Percentiles rank a stretch among this genome's conserved stretches.
Evolutionary conservation across 2,888 invertebrate genomes (phyloP).

Genomic region (Spatulosminthurus flaviceps): DNA sequence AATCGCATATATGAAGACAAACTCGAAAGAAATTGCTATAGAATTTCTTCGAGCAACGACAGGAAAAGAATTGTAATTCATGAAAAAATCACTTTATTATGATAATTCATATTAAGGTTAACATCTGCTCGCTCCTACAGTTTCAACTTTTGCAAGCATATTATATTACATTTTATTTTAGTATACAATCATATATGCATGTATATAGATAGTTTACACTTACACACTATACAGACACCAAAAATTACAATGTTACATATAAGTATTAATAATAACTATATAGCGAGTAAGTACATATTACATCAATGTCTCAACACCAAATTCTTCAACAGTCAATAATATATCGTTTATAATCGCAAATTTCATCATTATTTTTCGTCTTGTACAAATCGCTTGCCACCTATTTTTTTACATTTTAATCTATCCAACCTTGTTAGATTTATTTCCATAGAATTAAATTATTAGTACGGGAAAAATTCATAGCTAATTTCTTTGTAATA

Average conservation of each 20-base stretch:
- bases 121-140: not conserved
- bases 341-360: slow-evolving; percentile 1
- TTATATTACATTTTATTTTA: not conserved
- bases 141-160: slow-evolving; percentile 18
- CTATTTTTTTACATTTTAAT: not conserved
- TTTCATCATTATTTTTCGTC: not conserved
- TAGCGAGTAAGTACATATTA: not conserved
- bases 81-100: slow-evolving; percentile 28
- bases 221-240: not conserved
- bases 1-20: not conserved
- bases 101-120: slow-evolving; percentile 19
- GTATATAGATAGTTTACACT: not conserved
- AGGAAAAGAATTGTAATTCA: slow-evolving; percentile 14
- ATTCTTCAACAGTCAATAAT: slow-evolving; percentile 13
- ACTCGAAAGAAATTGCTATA: no score
- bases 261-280: not conserved
- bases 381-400: not conserved
- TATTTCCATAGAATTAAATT: no score
- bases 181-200: slow-evolving; percentile 7
- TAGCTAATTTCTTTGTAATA: no score
- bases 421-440: no score
- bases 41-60: not conserved
- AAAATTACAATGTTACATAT: not conserved
- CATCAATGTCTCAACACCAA: slow-evolving; percentile 1
- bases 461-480: no score